phyloP scores from a whole-genome alignment of 2,888 invertebrate species.

The Xylota sylvarum region DNA sequence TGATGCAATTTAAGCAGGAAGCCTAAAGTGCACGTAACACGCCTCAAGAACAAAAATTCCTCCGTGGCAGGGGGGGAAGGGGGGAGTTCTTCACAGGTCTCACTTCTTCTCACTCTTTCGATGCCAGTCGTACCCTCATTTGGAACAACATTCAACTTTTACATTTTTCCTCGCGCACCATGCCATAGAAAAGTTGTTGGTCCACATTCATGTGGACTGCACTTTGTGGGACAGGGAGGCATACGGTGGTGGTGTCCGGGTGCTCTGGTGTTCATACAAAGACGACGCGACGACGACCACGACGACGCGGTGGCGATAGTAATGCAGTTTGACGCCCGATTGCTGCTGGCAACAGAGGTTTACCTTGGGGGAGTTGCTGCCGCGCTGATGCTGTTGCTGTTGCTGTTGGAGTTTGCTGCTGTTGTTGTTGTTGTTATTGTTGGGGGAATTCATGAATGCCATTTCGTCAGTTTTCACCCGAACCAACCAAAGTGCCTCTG shows the following conservation, averaged over 20 bases:
- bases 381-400: slow-evolving; percentile 26
- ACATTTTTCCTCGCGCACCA: slow-evolving; percentile 63
- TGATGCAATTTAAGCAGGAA: slow-evolving; percentile 76
- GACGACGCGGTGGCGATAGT: slow-evolving; percentile 61
- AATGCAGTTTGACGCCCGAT: slow-evolving; percentile 77
- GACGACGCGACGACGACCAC: slow-evolving; percentile 59
- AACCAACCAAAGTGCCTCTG: slow-evolving; percentile 20
- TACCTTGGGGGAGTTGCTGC: slow-evolving; percentile 73
- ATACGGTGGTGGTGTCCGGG: slow-evolving; percentile 7
- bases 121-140: slow-evolving; percentile 43
- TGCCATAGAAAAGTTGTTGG: slow-evolving; percentile 64
- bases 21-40: slow-evolving; percentile 73
- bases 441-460: slow-evolving; percentile 64
- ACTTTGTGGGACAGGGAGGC: slow-evolving; percentile 6
- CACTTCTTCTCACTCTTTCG: slow-evolving; percentile 45
- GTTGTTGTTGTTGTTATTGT: slow-evolving; percentile 22
- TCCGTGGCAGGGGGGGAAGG: slow-evolving; percentile 12
- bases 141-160: slow-evolving; percentile 74
- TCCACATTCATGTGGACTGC: slow-evolving; percentile 68
- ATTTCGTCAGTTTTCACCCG: slow-evolving; percentile 57
- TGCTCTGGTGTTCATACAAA: slow-evolving; percentile 42
- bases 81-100: not conserved
- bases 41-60: slow-evolving; percentile 70
- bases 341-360: slow-evolving; percentile 72
- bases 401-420: slow-evolving; percentile 18